Conservation (phyloP, 1,140 invertebrate genomes). For the Rhagoletis zephyria region DNA sequence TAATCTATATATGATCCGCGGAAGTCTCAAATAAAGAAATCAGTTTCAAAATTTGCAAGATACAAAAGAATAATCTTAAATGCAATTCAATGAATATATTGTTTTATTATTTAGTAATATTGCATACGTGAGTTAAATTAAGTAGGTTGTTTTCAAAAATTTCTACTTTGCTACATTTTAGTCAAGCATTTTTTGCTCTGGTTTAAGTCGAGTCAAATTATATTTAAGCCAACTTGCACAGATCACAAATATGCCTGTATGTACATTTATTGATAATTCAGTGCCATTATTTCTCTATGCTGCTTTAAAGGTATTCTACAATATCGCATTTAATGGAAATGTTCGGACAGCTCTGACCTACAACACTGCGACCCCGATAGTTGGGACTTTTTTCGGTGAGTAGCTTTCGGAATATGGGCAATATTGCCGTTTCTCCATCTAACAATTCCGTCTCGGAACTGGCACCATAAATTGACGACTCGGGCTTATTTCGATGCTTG, state of each 20-base stretch:
- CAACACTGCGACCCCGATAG: constrained; percentile 69
- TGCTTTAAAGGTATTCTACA: constrained; percentile 88
- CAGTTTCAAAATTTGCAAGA: too few species aligned
- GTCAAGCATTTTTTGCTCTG: constrained; percentile 7
- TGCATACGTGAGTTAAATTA: not conserved
- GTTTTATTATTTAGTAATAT: too few species aligned
- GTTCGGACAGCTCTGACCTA: constrained; percentile 90
- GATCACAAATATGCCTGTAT: not conserved
- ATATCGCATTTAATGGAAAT: constrained; percentile 96
- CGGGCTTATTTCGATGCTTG: constrained; percentile 69
- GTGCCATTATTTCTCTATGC: not conserved
- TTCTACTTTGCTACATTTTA: not conserved
- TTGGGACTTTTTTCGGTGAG: constrained; percentile 81
- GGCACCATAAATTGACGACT: constrained; percentile 80
- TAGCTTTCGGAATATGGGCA: constrained; percentile 92
- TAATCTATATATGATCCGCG: too few species aligned
- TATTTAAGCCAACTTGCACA: constrained; percentile 16
- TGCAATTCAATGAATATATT: too few species aligned
- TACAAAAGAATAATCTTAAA: too few species aligned
- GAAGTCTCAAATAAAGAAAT: too few species aligned
- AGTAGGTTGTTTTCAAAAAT: not conserved
- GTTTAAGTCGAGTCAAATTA: constrained; percentile 16
- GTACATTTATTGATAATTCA: not conserved
- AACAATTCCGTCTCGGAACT: constrained; percentile 88
- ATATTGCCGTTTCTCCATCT: constrained; percentile 82